Base-by-base conservation (phyloP, 2,113 vertebrate species). In the Crotophaga sulcirostris region DNA sequence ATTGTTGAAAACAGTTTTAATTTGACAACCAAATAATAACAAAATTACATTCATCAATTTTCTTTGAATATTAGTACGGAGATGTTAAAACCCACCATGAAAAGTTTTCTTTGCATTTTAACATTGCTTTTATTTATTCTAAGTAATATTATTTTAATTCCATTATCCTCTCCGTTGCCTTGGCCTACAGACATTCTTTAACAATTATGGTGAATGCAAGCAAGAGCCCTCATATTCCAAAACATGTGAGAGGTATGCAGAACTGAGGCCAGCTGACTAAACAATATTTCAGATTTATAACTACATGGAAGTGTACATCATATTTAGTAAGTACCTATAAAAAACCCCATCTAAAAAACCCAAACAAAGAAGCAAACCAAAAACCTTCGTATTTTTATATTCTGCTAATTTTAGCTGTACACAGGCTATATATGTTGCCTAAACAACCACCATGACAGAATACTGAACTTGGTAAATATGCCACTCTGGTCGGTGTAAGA, bases 361-460 rank as follows among this genome's bases (percentile, higher is more conserved):
- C 44, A 88, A 74, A 9, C 0, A 28, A 82, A 38, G 2, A 38
- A 76, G 62, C 4, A 15, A 84, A 44, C 4, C 1, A 67, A 60
- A 64, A 56, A 12, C 0, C 1, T 86, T 7, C n/a, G 28, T 12
- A 52, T 2, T 45, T 92, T 47, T 8, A n/a, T 1, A 0, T 66
- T 75, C 36, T 3, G 1, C 10, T 74, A 26, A 20, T 73, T 76
- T 80, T 66, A 73, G 9, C 18, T 62, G 14, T 44, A 69, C 7
- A 33, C 1, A 51, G 4, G 7, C 16, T 64, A 12, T 29, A 33
- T 33, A 55, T 1, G 29, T 49, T 67, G 9, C 25, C 21, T 63
- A 11, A 23, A 76, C 85, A 87, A 31, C 23, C 25, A 58, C 26
- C n/a, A 16, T 36, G 24, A 54, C 4, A 70, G 28, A 44, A 2